These are phyloP conservation scores for Drosophila burlai DNA, from an alignment of 1,140 invertebrate species.

Conservation along the genomic window DNA sequence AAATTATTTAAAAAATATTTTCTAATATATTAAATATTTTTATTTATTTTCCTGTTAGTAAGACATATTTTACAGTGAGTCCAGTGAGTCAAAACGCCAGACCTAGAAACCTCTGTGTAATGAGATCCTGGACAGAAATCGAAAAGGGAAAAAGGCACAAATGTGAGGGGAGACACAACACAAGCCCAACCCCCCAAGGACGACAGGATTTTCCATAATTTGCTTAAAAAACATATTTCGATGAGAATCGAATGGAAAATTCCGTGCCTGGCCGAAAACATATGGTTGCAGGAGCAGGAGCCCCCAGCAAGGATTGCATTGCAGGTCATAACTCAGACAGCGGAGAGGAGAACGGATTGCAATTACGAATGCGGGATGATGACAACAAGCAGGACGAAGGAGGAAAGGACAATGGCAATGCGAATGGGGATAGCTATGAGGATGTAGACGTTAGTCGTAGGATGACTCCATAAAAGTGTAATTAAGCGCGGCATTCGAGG, in stretches of 20 bases:
- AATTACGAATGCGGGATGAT: slow-evolving; percentile 43
- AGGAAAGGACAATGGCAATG: slow-evolving; percentile 23
- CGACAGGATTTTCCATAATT: slow-evolving; percentile 5
- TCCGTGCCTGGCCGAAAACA: slow-evolving; percentile 18
- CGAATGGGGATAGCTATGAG: slow-evolving; percentile 19
- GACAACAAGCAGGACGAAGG: background rate
- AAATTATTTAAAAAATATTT: too few species aligned
- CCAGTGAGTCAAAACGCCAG: background rate
- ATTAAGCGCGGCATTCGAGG: slow-evolving; percentile 62
- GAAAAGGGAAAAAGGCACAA: background rate
- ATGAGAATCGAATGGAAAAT: slow-evolving; percentile 34
- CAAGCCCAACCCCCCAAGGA: background rate
- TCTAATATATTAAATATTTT: background rate
- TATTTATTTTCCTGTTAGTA: too few species aligned
- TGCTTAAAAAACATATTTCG: slow-evolving; percentile 29
- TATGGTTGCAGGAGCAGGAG: slow-evolving; percentile 11
- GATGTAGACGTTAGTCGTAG: background rate
- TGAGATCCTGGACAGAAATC: slow-evolving; percentile 4
- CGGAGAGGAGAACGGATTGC: slow-evolving; percentile 64
- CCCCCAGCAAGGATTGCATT: slow-evolving; percentile 54
- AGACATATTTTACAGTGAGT: background rate
- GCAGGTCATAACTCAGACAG: slow-evolving; percentile 70
- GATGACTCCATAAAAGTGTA: slow-evolving; percentile 78
- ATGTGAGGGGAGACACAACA: background rate
- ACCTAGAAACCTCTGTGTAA: slow-evolving; percentile 2